These are phyloP conservation scores for Propithecus coquereli DNA, from an alignment of 2,113 vertebrate genomes.

Conservation along the genomic window DNA sequence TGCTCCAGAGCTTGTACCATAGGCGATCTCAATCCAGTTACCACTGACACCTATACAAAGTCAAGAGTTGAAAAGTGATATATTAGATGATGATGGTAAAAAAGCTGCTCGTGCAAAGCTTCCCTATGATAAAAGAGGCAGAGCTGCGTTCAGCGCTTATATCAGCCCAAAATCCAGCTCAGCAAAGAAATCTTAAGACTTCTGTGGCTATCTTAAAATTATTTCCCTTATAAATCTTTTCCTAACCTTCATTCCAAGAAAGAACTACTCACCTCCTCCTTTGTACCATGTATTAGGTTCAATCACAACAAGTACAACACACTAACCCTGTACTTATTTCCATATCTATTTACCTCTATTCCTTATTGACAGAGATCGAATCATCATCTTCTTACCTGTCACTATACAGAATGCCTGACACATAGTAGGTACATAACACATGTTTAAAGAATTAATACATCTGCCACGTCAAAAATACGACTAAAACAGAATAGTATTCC, in stretches of 20 bases:
- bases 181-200: not conserved
- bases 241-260: not conserved
- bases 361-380: not conserved
- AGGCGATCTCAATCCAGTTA: constrained; percentile 98
- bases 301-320: not conserved
- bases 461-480: not conserved
- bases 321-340: not conserved
- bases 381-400: not conserved
- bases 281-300: not conserved
- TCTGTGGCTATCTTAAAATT: not conserved
- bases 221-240: not conserved
- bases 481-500: not conserved
- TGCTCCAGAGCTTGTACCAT: constrained; percentile 96
- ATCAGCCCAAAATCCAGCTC: not conserved
- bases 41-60: constrained; percentile 91
- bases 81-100: accelerated
- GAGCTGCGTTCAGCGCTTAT: no score
- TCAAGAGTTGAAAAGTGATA: not conserved
- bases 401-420: not conserved
- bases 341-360: not conserved
- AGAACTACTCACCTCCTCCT: not conserved
- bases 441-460: not conserved
- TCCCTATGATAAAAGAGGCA: accelerated
- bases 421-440: accelerated
- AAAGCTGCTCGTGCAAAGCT: no score